Conservation (phyloP, 2,797 vertebrate genomes). For the Rhinophrynus dorsalis region DNA sequence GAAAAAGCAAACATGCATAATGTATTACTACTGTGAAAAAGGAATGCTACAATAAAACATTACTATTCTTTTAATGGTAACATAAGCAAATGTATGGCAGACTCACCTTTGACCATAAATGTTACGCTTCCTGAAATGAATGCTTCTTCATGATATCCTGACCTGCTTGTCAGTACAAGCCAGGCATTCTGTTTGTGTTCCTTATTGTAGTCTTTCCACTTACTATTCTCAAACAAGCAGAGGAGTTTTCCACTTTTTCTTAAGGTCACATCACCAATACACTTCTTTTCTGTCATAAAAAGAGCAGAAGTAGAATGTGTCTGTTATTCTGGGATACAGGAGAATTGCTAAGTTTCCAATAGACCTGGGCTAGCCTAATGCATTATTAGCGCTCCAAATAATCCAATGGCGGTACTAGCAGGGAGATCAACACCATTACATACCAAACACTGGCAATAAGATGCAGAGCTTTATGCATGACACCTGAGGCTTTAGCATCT, state of each 20-base stretch:
- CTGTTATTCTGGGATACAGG: no score
- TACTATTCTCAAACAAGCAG: constrained; percentile 1
- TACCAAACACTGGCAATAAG: no score
- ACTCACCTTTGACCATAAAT: constrained; percentile 27
- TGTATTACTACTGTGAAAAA: not conserved
- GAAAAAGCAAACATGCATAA: not conserved
- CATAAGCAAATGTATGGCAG: not conserved
- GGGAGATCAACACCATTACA: no score
- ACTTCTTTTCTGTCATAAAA: constrained; percentile 1
- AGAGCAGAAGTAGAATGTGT: not conserved
- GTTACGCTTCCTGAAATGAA: not conserved
- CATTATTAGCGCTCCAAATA: no score
- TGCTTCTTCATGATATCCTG: not conserved
- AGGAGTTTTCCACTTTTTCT: constrained; percentile 6
- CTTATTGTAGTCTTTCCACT: rapidly evolving
- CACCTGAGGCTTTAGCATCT: no score
- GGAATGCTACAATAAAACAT: not conserved
- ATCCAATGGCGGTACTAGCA: no score
- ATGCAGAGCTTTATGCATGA: no score
- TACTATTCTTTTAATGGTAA: not conserved
- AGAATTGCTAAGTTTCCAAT: no score
- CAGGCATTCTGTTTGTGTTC: not conserved
- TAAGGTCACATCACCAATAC: not conserved
- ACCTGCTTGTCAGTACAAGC: constrained; percentile 4
- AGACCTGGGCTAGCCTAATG: no score